These are phyloP conservation scores for Neodiprion pinetum DNA, from an alignment of 1,140 invertebrate genomes.

Conservation along the genomic window DNA sequence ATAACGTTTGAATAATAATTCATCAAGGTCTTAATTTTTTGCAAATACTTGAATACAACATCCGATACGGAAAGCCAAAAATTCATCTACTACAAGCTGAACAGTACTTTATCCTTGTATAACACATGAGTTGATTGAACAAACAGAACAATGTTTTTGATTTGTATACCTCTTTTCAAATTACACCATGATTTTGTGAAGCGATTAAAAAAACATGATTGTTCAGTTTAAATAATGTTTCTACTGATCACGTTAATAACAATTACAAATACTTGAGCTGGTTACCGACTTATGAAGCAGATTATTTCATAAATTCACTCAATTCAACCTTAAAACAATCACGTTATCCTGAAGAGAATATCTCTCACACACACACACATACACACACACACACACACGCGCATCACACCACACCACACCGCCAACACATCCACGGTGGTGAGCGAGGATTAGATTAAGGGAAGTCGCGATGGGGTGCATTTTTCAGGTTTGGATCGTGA, in stretches of 20 bases:
- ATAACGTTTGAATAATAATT: too few species aligned
- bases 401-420: constrained; percentile 59
- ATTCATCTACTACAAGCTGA: too few species aligned
- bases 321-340: constrained; percentile 36
- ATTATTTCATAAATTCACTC: background rate
- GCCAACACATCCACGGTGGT: constrained; percentile 64
- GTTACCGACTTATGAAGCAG: background rate
- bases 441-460: constrained; percentile 59
- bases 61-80: too few species aligned
- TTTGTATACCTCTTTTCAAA: background rate
- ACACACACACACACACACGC: constrained; percentile 45
- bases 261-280: background rate
- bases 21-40: too few species aligned
- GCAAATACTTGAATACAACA: too few species aligned
- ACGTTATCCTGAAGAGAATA: constrained; percentile 36
- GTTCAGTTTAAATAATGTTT: background rate
- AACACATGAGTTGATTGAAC: too few species aligned
- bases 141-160: too few species aligned
- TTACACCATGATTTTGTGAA: background rate
- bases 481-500: constrained; percentile 46
- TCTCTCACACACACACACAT: constrained; percentile 40
- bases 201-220: background rate
- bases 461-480: constrained; percentile 44
- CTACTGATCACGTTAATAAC: background rate
- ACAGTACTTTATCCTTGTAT: too few species aligned